phyloP scores from a whole-genome alignment of 2,113 vertebrate species.

The Microtus montanus region DNA sequence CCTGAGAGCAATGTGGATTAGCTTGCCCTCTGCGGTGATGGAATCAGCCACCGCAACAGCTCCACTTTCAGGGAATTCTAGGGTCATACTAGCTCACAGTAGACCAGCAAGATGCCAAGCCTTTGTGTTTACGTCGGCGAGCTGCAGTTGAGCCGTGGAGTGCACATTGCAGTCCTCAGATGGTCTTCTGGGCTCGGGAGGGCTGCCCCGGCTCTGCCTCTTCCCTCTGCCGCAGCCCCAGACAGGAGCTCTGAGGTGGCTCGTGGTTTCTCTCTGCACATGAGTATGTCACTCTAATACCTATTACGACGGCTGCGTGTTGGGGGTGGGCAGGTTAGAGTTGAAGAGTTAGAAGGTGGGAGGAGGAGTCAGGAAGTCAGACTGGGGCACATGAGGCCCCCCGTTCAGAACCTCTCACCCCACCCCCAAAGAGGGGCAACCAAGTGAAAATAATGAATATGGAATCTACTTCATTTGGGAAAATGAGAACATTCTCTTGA shows the following conservation, averaged over 20 bases:
- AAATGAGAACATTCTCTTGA: background rate
- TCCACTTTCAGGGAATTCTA: background rate
- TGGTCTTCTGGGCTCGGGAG: background rate
- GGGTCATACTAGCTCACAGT: background rate
- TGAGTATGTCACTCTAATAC: fast-evolving
- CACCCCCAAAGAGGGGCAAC: background rate
- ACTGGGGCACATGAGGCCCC: background rate
- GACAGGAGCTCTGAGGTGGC: fast-evolving
- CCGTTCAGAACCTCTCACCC: background rate
- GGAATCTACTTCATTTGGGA: background rate
- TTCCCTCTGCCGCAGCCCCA: fast-evolving
- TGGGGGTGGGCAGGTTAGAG: no score
- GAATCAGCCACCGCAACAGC: background rate
- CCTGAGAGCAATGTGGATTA: no score
- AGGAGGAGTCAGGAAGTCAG: background rate
- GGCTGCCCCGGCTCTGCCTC: background rate
- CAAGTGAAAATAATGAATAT: background rate
- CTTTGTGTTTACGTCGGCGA: background rate
- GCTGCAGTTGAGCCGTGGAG: background rate
- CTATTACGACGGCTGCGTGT: background rate
- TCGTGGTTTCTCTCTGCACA: fast-evolving
- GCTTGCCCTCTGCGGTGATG: background rate
- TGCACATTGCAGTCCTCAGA: background rate
- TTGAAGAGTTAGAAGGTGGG: background rate
- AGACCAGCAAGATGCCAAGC: background rate